phyloP scores from a whole-genome alignment of 2,113 vertebrate genomes.

The Trichomycterus rosablanca region DNA sequence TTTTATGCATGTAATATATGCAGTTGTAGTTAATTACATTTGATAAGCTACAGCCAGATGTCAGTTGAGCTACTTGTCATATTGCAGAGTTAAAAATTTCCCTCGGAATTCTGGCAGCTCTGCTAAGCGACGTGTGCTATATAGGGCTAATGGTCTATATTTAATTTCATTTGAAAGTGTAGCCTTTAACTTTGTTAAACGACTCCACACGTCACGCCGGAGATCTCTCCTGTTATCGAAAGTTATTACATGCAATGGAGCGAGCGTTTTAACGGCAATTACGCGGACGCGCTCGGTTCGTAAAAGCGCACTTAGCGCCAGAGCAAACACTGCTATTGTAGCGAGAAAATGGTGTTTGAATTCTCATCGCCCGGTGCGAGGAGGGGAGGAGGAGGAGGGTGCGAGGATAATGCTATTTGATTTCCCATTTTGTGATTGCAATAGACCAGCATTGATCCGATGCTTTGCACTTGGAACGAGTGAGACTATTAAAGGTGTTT shows the following conservation, averaged over 20 bases:
- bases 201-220: conserved; percentile 51
- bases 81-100: background rate
- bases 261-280: conserved; percentile 87
- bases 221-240: conserved; percentile 70
- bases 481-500: conserved; percentile 98
- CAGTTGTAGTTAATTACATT: too few species aligned
- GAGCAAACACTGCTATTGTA: conserved; percentile 88
- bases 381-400: conserved; percentile 33
- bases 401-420: conserved; percentile 94
- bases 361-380: conserved; percentile 75
- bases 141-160: conserved; percentile 38
- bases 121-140: conserved; percentile 17
- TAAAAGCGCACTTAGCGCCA: conserved; percentile 94
- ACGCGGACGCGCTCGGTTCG: conserved; percentile 83
- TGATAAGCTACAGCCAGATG: too few species aligned
- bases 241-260: conserved; percentile 71
- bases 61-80: too few species aligned
- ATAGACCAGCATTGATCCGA: conserved; percentile 96
- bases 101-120: conserved; percentile 7
- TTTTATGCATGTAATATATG: too few species aligned
- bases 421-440: conserved; percentile 98
- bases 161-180: conserved; percentile 55
- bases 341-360: conserved; percentile 86
- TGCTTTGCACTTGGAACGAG: conserved; percentile 84
- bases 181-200: conserved; percentile 66